Conservation (phyloP, 1,140 invertebrate genomes). For the Thaumatotibia leucotreta region DNA sequence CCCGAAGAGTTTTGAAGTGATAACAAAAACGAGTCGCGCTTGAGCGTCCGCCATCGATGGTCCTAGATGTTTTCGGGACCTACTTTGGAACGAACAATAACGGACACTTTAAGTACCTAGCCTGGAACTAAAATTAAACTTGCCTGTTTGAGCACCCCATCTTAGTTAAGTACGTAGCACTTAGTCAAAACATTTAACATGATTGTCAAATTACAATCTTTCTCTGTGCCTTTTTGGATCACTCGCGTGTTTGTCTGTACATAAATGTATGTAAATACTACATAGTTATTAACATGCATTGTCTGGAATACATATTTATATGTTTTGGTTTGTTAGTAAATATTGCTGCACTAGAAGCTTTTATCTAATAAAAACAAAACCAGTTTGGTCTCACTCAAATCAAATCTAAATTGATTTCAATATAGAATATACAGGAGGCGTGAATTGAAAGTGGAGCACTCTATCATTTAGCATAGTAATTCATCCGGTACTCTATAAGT, state of each 20-base stretch:
- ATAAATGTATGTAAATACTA: too few species aligned
- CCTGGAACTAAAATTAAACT: neutral
- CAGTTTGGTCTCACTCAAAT: neutral
- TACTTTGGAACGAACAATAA: neutral
- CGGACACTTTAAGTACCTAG: neutral
- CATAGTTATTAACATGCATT: too few species aligned
- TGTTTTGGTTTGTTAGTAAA: neutral
- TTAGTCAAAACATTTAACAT: too few species aligned
- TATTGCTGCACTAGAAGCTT: neutral
- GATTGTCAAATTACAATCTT: too few species aligned
- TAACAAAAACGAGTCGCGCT: neutral
- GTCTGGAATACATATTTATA: too few species aligned
- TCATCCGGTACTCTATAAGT: neutral
- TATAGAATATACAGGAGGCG: neutral
- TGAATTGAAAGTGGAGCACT: neutral
- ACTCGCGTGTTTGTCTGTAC: too few species aligned
- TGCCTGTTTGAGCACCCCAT: neutral
- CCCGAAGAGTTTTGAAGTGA: neutral
- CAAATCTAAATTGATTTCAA: neutral
- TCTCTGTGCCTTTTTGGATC: too few species aligned
- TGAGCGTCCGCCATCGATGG: neutral
- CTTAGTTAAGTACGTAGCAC: too few species aligned
- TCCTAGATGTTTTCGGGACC: neutral
- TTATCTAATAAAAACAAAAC: neutral
- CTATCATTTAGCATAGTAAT: neutral